Conservation (phyloP, 1,140 invertebrate species). For the Rhopalosiphum maidis region DNA sequence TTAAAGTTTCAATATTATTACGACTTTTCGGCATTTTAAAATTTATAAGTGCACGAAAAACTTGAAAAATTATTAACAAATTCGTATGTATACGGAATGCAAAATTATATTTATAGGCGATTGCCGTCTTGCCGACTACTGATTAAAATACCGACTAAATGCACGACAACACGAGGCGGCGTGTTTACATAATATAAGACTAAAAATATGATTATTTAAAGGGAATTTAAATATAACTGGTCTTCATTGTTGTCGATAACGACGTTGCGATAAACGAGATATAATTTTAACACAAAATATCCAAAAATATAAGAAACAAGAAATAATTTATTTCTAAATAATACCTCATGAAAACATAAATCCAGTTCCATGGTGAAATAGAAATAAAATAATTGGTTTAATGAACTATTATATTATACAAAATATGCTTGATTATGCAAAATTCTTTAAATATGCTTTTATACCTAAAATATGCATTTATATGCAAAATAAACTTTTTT, state of each 20-base stretch:
- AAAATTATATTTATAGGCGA: not conserved
- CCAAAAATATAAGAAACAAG: not conserved
- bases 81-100: not conserved
- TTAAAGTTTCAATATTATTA: not conserved
- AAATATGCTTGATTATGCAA: no score
- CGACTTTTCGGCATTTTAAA: constrained; percentile 20
- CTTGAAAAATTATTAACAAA: not conserved
- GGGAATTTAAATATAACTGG: not conserved
- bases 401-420: no score
- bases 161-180: not conserved
- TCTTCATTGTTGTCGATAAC: constrained; percentile 27
- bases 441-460: no score
- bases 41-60: not conserved
- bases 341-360: no score
- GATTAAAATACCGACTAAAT: not conserved
- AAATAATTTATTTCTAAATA: constrained; percentile 20
- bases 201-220: not conserved
- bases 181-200: constrained; percentile 18
- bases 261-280: not conserved
- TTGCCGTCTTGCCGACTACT: not conserved
- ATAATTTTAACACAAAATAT: not conserved
- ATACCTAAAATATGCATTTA: no score
- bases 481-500: no score
- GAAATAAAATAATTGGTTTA: no score
- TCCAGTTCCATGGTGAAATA: no score